Evolutionary conservation across 2,888 invertebrate species (phyloP), one percentile per base, ranked within the genome.

Genomic region (Troides oblongomaculatus): DNA sequence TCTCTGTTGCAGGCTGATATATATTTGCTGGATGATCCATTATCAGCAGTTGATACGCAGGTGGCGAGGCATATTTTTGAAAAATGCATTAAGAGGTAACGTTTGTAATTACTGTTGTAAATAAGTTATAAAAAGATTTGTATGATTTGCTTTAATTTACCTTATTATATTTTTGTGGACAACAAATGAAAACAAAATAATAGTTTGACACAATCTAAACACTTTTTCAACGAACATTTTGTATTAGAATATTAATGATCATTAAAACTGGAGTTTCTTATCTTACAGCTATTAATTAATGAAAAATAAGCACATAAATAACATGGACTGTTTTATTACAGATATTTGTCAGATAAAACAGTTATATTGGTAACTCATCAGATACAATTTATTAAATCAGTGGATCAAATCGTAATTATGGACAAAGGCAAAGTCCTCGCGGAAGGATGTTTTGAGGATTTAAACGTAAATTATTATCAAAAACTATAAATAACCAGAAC

Each of bases 281-380:
- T 39, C 39, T 39, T 10, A 10, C 10, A n/a, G 14, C n/a, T n/a
- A 56, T 56, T 56, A 8, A n/a, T 56, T n/a, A 56, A 21, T 56
- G 3, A 56, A 56, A 56, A 12, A 57, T 25, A 21, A 43, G 4
- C 8, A 53, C 18, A 53, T 18, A 53, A 53, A n/a, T 50, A 6
- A 53, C 18, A 6, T n/a, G 3, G 18, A 53, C n/a, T 53, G n/a
- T 53, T 69, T 18, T 60, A 43, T 68, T 73, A 62, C 66, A 92
- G 92, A 72, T 90, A 93, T 76, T 84, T 97, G 69, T 91, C 91
- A 59, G 93, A 93, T n/a, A 95, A 96, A 82, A 95, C 96, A 12
- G 94, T 96, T 0, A 93, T 97, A 63, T 87, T 97, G 68, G 95
- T 97, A 5, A 97, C 97, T 0, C 97, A 98, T 89, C 97, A 97